Percentiles rank a stretch among this genome's conserved stretches.
phyloP scores from a whole-genome alignment of 2,888 invertebrate genomes.

The Temnothorax unifasciatus region DNA sequence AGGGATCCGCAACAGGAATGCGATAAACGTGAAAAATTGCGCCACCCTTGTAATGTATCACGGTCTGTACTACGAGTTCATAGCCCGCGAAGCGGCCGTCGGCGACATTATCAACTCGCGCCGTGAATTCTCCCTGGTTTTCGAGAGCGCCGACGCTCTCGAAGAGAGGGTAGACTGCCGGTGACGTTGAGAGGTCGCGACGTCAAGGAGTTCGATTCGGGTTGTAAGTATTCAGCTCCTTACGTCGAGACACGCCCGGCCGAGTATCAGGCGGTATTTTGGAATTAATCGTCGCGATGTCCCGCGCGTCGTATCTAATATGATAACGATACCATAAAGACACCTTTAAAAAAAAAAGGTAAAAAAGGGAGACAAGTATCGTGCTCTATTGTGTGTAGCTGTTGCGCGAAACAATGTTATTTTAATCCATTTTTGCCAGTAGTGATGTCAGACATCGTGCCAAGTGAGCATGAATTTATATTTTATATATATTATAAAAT shows the following conservation, averaged over 20 bases:
- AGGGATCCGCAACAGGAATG: conserved; percentile 64
- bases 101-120: conserved; percentile 61
- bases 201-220: conserved; percentile 38
- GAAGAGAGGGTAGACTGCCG: neutral
- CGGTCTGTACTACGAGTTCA: conserved; percentile 52
- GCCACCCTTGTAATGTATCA: conserved; percentile 56
- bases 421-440: too few relatives aligned
- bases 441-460: too few relatives aligned
- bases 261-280: neutral
- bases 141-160: neutral
- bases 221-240: conserved; percentile 16
- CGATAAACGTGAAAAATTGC: conserved; percentile 74
- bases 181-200: conserved; percentile 28
- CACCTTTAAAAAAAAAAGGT: too few relatives aligned
- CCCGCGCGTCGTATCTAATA: neutral
- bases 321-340: neutral
- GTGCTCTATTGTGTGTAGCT: too few relatives aligned
- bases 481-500: too few relatives aligned
- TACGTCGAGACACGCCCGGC: conserved; percentile 18
- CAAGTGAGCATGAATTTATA: too few relatives aligned
- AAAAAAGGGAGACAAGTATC: too few relatives aligned
- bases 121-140: conserved; percentile 49
- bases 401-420: too few relatives aligned
- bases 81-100: conserved; percentile 61
- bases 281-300: conserved; percentile 21